phyloP scores from a whole-genome alignment of 1,140 invertebrate genomes.

The Limonius californicus region DNA sequence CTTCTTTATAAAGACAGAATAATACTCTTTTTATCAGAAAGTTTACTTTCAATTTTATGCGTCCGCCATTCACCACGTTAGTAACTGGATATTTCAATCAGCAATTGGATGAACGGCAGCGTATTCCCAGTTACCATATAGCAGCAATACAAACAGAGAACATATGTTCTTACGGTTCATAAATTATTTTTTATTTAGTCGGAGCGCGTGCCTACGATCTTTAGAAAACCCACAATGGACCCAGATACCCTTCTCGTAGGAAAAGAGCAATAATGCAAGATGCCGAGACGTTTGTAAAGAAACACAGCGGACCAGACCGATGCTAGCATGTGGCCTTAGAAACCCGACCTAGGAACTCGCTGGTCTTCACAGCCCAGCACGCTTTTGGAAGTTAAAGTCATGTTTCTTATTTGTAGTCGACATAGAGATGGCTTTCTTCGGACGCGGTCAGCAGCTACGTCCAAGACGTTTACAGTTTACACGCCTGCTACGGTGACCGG shows the following conservation, averaged over 20 bases:
- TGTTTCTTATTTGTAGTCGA: not conserved
- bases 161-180: slow-evolving; percentile 5
- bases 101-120: too few relatives aligned
- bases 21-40: too few relatives aligned
- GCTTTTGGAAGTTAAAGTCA: slow-evolving; percentile 7
- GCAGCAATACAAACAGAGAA: not conserved
- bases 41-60: too few relatives aligned
- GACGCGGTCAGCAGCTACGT: not conserved
- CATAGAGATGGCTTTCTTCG: not conserved
- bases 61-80: too few relatives aligned
- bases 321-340: too few relatives aligned
- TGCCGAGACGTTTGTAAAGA: slow-evolving; percentile 1
- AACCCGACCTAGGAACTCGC: too few relatives aligned
- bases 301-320: not conserved
- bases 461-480: slow-evolving; percentile 1
- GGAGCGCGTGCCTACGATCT: slow-evolving; percentile 1
- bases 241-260: not conserved
- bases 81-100: too few relatives aligned
- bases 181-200: slow-evolving; percentile 10
- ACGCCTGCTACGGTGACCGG: not conserved
- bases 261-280: slow-evolving; percentile 5
- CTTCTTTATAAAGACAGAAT: too few relatives aligned
- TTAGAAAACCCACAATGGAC: slow-evolving; percentile 4
- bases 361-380: not conserved
- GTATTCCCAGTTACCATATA: not conserved